phyloP scores from a whole-genome alignment of 2,888 invertebrate species.

The Caenorhabditis becei region DNA sequence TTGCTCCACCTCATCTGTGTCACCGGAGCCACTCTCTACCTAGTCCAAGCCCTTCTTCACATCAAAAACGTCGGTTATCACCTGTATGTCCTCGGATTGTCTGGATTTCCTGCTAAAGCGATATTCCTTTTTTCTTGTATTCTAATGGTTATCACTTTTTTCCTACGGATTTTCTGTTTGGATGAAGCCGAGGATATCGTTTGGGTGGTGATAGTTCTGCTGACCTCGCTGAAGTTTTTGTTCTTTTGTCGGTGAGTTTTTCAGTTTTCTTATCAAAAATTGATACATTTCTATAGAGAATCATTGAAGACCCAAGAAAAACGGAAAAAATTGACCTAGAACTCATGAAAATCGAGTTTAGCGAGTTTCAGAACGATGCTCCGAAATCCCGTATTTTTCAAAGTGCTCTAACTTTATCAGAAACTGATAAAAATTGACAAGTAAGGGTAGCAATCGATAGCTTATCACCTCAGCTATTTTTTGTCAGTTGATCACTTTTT shows the following conservation, averaged over 20 bases:
- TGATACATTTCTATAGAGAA: too few species aligned
- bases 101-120: slow-evolving; percentile 91
- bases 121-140: slow-evolving; percentile 95
- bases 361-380: too few species aligned
- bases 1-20: slow-evolving; percentile 88
- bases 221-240: slow-evolving; percentile 96
- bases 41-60: slow-evolving; percentile 75
- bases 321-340: too few species aligned
- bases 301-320: too few species aligned
- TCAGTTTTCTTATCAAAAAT: background rate
- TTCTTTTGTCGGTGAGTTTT: slow-evolving; percentile 94
- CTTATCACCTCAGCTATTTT: background rate
- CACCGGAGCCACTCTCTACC: slow-evolving; percentile 87
- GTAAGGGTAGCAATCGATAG: background rate
- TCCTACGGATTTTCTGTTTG: slow-evolving; percentile 89
- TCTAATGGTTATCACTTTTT: slow-evolving; percentile 90
- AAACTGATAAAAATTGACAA: background rate
- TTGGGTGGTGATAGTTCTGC: slow-evolving; percentile 94
- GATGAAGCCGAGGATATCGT: slow-evolving; percentile 92
- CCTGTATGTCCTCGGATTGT: slow-evolving; percentile 95
- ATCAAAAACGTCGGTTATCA: slow-evolving; percentile 90
- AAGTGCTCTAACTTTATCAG: background rate
- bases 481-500: background rate
- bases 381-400: background rate
- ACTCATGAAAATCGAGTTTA: too few species aligned